Conservation (phyloP, 2,888 invertebrate species). For the Plagodis pulveraria region DNA sequence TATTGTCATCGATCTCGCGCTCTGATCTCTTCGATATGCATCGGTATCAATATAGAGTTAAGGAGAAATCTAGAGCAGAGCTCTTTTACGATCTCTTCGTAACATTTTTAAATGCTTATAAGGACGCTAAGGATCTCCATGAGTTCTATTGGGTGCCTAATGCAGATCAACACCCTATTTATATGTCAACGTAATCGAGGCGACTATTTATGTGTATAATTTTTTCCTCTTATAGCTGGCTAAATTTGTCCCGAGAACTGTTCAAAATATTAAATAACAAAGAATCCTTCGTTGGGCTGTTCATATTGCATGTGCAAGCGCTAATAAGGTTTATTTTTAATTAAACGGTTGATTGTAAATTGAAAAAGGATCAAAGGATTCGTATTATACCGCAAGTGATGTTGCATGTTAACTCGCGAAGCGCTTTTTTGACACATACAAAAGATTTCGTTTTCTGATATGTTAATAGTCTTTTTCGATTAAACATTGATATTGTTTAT, state of each 20-base stretch:
- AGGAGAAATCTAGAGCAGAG: constrained; percentile 9
- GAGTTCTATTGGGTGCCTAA: no score
- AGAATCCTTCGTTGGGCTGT: neutral
- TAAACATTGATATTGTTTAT: no score
- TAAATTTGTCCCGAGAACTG: no score
- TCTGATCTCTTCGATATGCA: constrained; percentile 50
- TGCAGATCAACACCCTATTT: no score
- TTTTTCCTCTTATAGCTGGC: no score
- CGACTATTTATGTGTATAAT: no score
- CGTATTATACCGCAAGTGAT: constrained; percentile 30
- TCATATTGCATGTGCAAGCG: constrained; percentile 17
- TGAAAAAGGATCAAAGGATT: constrained; percentile 34
- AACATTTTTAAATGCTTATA: no score
- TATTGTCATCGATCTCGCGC: constrained; percentile 50
- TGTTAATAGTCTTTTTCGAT: neutral
- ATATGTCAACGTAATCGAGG: no score
- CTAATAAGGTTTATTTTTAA: constrained; percentile 32
- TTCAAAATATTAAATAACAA: no score
- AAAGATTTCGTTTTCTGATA: constrained; percentile 15
- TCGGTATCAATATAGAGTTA: constrained; percentile 39
- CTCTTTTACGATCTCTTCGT: constrained; percentile 13
- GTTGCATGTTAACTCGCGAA: constrained; percentile 25
- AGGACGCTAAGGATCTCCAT: no score
- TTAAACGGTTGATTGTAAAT: constrained; percentile 20
- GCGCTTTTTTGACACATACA: constrained; percentile 8